phyloP scores from a whole-genome alignment of 2,888 invertebrate genomes.

The Xestia xanthographa region DNA sequence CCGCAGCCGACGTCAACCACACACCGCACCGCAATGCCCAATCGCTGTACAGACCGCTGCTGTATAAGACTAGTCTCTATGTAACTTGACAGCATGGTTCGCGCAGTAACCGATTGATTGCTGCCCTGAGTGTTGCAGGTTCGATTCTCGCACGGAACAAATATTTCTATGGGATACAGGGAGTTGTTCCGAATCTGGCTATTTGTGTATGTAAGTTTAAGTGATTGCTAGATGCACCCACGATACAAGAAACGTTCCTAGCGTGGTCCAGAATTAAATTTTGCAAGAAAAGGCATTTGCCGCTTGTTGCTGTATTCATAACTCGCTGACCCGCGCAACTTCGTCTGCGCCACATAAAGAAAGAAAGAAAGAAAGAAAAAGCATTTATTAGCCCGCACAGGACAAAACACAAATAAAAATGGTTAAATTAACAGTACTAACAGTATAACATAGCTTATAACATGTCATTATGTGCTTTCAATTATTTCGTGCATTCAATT shows the following conservation, averaged over 20 bases:
- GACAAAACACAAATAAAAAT: too few relatives aligned
- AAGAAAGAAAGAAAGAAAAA: too few relatives aligned
- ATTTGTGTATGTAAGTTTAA: neutral
- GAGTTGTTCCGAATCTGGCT: neutral
- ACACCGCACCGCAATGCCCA: neutral
- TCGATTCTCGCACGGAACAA: neutral
- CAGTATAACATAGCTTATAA: too few relatives aligned
- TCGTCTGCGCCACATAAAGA: too few relatives aligned
- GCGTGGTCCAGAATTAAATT: too few relatives aligned
- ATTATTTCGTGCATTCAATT: too few relatives aligned
- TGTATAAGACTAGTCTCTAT: neutral
- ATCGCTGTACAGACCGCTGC: neutral
- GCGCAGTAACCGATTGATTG: neutral
- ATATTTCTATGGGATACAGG: neutral
- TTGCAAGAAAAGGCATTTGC: too few relatives aligned
- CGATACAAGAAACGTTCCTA: too few relatives aligned
- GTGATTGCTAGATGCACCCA: neutral
- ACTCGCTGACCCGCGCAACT: too few relatives aligned
- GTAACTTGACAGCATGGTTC: neutral
- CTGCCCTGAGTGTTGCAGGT: neutral
- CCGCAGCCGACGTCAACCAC: neutral
- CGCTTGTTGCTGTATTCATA: neutral
- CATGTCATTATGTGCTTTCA: too few relatives aligned
- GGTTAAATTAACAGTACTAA: too few relatives aligned
- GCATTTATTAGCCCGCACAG: too few relatives aligned